phyloP scores from a whole-genome alignment of 1,140 invertebrate species.

The Temnothorax longispinosus region DNA sequence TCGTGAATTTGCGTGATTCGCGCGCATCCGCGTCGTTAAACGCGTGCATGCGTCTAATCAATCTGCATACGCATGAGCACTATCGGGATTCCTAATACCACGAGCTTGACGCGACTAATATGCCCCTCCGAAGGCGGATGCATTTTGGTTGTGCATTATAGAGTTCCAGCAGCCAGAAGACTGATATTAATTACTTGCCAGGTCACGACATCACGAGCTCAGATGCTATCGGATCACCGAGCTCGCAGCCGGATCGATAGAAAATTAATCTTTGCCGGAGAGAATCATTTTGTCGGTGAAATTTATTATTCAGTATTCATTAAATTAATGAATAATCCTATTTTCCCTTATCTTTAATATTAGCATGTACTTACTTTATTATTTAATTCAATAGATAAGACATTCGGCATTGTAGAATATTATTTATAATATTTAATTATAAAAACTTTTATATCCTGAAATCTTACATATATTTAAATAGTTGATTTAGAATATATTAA shows the following conservation, averaged over 20 bases:
- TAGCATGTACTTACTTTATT: not conserved
- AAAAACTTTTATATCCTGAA: not conserved
- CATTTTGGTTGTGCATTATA: slow-evolving; percentile 50
- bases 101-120: slow-evolving; percentile 52
- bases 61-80: slow-evolving; percentile 37
- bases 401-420: not conserved
- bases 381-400: not conserved
- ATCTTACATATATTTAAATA: not conserved
- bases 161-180: slow-evolving; percentile 34
- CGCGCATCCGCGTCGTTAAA: slow-evolving; percentile 38
- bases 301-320: slow-evolving; percentile 11
- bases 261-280: not conserved
- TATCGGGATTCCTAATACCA: slow-evolving; percentile 33
- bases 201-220: slow-evolving; percentile 36
- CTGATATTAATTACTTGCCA: slow-evolving; percentile 53
- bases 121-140: slow-evolving; percentile 40
- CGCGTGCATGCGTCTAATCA: slow-evolving; percentile 32
- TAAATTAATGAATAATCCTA: not conserved
- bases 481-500: not conserved
- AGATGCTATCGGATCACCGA: slow-evolving; percentile 37
- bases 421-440: slow-evolving; percentile 4
- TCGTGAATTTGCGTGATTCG: slow-evolving; percentile 40
- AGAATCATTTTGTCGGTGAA: slow-evolving; percentile 10
- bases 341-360: not conserved
- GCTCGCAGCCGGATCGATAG: not conserved